Conservation (phyloP, 2,797 vertebrate genomes). For the Brachyrhaphis roseni region DNA sequence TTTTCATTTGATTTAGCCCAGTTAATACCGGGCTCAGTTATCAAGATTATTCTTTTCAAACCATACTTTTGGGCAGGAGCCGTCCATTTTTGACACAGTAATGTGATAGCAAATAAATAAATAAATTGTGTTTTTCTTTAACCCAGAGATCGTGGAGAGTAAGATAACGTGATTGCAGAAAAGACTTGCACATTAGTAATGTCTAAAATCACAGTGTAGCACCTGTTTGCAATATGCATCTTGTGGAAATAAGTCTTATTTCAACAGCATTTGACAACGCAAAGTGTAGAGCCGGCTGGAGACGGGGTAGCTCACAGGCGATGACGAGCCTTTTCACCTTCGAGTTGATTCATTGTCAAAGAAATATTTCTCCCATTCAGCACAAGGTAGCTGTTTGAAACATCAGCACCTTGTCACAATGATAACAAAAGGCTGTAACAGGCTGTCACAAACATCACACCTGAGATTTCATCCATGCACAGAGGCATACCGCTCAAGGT, state of each 20-base stretch:
- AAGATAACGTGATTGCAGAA: background rate
- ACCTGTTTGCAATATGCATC: background rate
- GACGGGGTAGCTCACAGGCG: background rate
- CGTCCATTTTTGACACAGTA: background rate
- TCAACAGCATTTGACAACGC: background rate
- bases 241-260: background rate
- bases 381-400: background rate
- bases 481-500: background rate
- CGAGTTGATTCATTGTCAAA: background rate
- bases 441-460: constrained; percentile 14
- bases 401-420: constrained; percentile 4
- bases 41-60: background rate
- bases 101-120: background rate
- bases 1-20: background rate
- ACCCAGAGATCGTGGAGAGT: background rate
- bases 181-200: background rate
- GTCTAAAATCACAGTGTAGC: background rate
- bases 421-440: constrained; percentile 9
- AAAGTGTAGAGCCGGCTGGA: background rate
- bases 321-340: background rate
- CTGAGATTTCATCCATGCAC: background rate
- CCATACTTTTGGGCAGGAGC: background rate
- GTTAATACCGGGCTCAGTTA: background rate
- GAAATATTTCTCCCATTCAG: constrained; percentile 2
- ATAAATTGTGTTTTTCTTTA: background rate